Evolutionary conservation across 2,113 vertebrate genomes (phyloP).

Genomic region (Scartelaos histophorus): DNA sequence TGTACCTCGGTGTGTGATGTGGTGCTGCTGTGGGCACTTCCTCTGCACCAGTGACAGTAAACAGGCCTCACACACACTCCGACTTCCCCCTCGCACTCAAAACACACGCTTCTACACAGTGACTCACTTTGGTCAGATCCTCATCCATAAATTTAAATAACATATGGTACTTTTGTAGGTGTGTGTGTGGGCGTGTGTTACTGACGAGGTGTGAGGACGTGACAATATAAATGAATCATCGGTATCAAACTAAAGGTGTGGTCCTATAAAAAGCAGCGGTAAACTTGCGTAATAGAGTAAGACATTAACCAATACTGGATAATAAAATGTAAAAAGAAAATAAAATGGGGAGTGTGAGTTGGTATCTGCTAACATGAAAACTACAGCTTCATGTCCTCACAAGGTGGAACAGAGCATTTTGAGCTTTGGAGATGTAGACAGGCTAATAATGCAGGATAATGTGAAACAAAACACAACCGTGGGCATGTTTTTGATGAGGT

Average conservation of each 20-base stretch:
- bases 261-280: neutral
- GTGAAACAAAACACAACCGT: too few relatives aligned
- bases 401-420: too few relatives aligned
- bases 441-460: too few relatives aligned
- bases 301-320: too few relatives aligned
- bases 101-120: neutral
- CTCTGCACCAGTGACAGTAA: conserved; percentile 38
- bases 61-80: conserved; percentile 36
- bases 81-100: conserved; percentile 52
- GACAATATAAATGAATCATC: neutral
- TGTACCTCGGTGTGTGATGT: neutral
- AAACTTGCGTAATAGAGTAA: neutral
- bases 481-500: too few relatives aligned
- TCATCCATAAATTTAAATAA: conserved; percentile 38
- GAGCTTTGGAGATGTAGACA: too few relatives aligned
- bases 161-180: conserved; percentile 35
- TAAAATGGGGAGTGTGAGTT: too few relatives aligned
- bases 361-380: too few relatives aligned
- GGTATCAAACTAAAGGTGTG: neutral
- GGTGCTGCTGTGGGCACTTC: conserved; percentile 47
- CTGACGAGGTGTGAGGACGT: neutral
- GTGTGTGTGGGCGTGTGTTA: conserved; percentile 22
- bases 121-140: conserved; percentile 39
- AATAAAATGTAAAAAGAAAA: too few relatives aligned
- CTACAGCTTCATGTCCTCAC: too few relatives aligned